Evolutionary conservation across 2,888 invertebrate genomes (phyloP).

Genomic region (Callinectes sapidus): DNA sequence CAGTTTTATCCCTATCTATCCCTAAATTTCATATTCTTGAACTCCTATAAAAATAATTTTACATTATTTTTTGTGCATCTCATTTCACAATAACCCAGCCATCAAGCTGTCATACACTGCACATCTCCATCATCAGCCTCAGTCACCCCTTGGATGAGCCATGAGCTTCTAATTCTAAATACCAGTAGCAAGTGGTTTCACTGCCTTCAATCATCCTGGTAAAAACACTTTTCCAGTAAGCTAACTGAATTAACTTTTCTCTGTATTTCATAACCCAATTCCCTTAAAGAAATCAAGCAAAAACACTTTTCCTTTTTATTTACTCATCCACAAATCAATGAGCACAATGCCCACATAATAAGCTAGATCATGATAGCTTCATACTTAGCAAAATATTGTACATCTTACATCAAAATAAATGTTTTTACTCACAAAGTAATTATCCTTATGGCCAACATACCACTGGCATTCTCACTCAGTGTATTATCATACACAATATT

Average conservation of each 20-base stretch:
- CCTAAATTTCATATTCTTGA: no score
- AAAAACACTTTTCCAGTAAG: background rate
- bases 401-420: constrained; percentile 17
- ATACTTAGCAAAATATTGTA: constrained; percentile 3
- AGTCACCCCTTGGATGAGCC: no score
- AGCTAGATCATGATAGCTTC: background rate
- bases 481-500: background rate
- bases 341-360: background rate
- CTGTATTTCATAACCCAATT: background rate
- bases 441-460: background rate
- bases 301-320: background rate
- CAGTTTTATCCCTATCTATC: no score
- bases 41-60: no score
- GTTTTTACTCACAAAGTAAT: background rate
- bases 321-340: background rate
- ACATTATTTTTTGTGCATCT: no score
- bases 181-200: no score
- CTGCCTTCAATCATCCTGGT: no score
- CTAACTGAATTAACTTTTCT: background rate
- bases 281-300: background rate
- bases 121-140: no score
- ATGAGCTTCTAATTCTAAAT: no score
- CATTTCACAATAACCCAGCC: no score
- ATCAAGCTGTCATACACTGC: no score
- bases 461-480: background rate